A percentile compares a stretch with the other conserved stretches of the same genome.
These are phyloP conservation scores for Trachelus troglodyta DNA, from an alignment of 2,888 invertebrate genomes.

Conservation along the genomic window DNA sequence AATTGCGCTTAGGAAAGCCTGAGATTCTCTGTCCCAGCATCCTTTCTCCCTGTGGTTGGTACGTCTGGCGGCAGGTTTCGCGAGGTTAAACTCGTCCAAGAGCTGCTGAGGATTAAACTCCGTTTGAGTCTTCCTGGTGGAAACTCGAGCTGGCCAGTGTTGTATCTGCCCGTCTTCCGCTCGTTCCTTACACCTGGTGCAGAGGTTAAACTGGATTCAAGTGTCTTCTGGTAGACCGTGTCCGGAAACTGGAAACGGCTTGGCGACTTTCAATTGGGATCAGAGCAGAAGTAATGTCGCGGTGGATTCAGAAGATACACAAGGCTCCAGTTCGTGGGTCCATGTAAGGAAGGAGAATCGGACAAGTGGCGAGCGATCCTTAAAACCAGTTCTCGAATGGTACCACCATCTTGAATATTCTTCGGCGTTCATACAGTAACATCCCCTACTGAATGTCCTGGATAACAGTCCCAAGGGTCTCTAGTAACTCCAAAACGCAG, in stretches of 20 bases:
- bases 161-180: neutral
- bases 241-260: slow-evolving; percentile 1
- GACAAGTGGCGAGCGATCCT: neutral
- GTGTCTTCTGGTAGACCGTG: neutral
- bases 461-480: neutral
- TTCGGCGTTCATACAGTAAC: neutral
- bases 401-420: neutral
- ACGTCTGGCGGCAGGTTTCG: neutral
- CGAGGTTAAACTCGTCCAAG: neutral
- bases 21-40: neutral
- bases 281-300: neutral
- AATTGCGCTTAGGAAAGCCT: neutral
- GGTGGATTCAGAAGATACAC: neutral
- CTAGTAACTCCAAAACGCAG: neutral
- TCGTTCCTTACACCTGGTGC: slow-evolving; percentile 1
- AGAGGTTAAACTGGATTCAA: slow-evolving; percentile 5
- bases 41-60: neutral
- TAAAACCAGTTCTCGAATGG: neutral
- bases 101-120: neutral
- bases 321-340: neutral
- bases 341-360: neutral
- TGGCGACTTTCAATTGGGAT: neutral
- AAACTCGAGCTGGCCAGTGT: neutral
- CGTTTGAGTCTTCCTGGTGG: neutral
- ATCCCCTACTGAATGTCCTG: neutral